A percentile compares a stretch with the other conserved stretches of the same genome.
phyloP scores from a whole-genome alignment of 2,888 invertebrate species.

The Globia sparganii region DNA sequence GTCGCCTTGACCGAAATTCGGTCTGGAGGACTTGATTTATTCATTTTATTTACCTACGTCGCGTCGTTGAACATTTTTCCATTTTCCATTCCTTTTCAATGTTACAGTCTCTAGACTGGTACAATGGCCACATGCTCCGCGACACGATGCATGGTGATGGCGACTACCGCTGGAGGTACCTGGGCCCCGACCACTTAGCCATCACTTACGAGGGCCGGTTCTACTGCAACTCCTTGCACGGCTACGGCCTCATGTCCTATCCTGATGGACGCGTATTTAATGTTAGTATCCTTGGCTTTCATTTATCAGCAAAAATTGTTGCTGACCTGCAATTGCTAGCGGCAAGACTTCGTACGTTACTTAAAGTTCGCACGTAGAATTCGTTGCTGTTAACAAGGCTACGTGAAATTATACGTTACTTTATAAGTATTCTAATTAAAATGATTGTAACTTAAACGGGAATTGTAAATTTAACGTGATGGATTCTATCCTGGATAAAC shows the following conservation, averaged over 20 bases:
- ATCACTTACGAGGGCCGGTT: constrained; percentile 87
- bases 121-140: constrained; percentile 81
- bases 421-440: not conserved
- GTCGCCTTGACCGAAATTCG: not conserved
- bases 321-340: not conserved
- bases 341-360: no score
- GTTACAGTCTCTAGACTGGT: constrained; percentile 83
- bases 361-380: no score
- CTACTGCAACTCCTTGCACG: constrained; percentile 88
- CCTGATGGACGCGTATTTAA: constrained; percentile 83
- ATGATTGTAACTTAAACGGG: not conserved
- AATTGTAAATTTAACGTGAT: not conserved
- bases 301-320: not conserved
- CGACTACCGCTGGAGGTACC: constrained; percentile 82
- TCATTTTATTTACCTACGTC: not conserved
- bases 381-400: no score
- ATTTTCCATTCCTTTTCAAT: not conserved
- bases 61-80: not conserved
- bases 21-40: not conserved
- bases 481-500: not conserved
- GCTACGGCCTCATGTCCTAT: constrained; percentile 89
- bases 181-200: constrained; percentile 71
- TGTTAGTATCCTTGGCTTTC: constrained; percentile 68
- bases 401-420: not conserved
- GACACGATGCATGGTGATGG: constrained; percentile 89